Evolutionary conservation across 2,797 vertebrate species (phyloP), one percentile per base, ranked within the genome.

Genomic region (Artibeus lituratus): DNA sequence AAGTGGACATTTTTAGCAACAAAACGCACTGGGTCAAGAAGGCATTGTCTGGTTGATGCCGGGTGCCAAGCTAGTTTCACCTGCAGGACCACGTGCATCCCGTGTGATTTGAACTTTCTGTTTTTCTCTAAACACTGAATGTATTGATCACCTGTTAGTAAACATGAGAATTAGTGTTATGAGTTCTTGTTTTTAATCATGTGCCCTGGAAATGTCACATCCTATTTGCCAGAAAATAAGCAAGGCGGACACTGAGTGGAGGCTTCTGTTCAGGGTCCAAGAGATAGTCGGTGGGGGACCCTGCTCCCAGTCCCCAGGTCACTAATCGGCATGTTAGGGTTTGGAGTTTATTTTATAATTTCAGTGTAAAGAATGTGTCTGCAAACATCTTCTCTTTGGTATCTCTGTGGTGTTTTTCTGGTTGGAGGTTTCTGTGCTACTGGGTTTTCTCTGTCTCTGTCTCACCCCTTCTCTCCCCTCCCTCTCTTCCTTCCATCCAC

Each of bases 1-100:
- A 69, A 81, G 76, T 10, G 65, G 80, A 80, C 83, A 10, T 44
- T 95, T 96, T 93, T 90, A 91, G 87, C 76, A 89, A 65, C 86
- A 82, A 53, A 82, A 80, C 3, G 47, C 47, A 19, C 51, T 82
- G 37, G 1, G 0, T 32, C 57, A 29, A n/a, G 91, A 93, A 92
- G 62, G 47, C 57, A 0, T 47, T 69, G 39, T 67, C 74, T 32
- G 19, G 15, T 37, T 57, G 91, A 82, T 44, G 37, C 24, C 4
- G 29, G 80, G 78, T n/a, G 59, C 55, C 65, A 29, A 22, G 39
- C 18, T 32, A 10, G 8, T 3, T 10, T 65, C 12, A 1, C 37
- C 39, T 26, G 35, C 0, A 0, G 44, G 16, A 19, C n/a, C 22
- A 0, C 0, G 51, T 7, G 29, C 62, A 0, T 26, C 11, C 70